These are phyloP conservation scores for Nothoprocta pentlandii DNA, from an alignment of 2,113 vertebrate genomes.

Conservation along the genomic window DNA sequence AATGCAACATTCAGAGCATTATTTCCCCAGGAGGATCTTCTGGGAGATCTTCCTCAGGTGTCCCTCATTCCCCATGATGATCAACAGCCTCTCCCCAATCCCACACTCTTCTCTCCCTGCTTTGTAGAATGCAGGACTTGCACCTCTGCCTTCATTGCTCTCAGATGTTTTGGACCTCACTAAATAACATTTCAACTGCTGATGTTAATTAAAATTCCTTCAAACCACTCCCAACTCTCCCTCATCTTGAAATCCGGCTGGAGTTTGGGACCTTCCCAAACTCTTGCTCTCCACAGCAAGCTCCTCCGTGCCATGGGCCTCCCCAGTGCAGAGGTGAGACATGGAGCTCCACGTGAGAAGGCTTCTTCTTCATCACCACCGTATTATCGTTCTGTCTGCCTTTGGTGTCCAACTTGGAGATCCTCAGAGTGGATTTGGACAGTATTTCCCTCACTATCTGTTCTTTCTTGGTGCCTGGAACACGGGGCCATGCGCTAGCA, in stretches of 20 bases:
- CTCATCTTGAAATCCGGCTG: not conserved
- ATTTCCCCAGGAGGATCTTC: not conserved
- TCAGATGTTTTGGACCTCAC: constrained; percentile 40
- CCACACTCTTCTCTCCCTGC: not conserved
- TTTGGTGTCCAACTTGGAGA: not conserved
- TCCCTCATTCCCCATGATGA: not conserved
- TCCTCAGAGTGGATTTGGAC: not conserved
- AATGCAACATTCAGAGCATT: not conserved
- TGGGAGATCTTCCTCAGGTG: not conserved
- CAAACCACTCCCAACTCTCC: constrained; percentile 31
- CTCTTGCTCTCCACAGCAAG: not conserved
- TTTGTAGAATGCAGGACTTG: accelerated
- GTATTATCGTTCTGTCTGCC: not conserved
- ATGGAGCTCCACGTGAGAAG: not conserved
- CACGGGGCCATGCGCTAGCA: accelerated
- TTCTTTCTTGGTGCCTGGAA: not conserved
- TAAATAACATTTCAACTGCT: not conserved
- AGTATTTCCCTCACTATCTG: not conserved
- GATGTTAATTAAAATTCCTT: constrained; percentile 66
- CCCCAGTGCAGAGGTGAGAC: not conserved
- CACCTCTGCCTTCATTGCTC: constrained; percentile 16
- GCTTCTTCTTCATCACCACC: not conserved
- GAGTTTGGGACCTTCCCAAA: constrained; percentile 48
- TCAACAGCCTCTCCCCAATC: not conserved
- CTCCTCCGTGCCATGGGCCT: not conserved